A percentile compares a stretch with the other conserved stretches of the same genome.
Conservation (phyloP, 2,797 vertebrate species). For the Enteromius thamalakanensis region DNA sequence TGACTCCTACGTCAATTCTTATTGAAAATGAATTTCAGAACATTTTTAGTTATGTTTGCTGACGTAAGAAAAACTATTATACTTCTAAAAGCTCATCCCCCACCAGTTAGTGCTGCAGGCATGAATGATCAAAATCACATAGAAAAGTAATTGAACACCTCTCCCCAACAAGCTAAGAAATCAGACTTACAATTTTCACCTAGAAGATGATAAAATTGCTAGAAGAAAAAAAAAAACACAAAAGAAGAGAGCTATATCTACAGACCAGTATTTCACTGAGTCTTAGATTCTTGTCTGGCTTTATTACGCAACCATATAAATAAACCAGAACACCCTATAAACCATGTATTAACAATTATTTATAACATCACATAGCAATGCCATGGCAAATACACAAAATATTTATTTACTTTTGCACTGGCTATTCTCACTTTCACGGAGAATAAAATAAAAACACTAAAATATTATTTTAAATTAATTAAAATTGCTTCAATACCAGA, state of each 20-base stretch:
- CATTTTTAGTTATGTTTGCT: not conserved
- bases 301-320: not conserved
- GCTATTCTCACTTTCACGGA: not conserved
- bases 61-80: not conserved
- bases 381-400: not conserved
- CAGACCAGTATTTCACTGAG: not conserved
- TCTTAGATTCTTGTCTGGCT: not conserved
- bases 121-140: slow-evolving; percentile 1
- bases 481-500: too few species aligned
- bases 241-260: not conserved
- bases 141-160: too few species aligned
- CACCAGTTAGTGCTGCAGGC: not conserved
- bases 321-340: not conserved
- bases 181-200: slow-evolving; percentile 16
- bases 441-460: too few species aligned
- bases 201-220: not conserved
- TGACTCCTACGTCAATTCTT: not conserved
- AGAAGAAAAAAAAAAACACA: not conserved
- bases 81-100: not conserved
- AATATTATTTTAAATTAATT: too few species aligned
- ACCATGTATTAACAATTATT: not conserved
- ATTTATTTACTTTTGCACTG: not conserved
- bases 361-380: not conserved
- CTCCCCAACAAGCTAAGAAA: too few species aligned
- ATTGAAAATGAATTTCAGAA: not conserved